Base-by-base conservation (phyloP, 2,888 invertebrate genomes). In the Amphipyra tragopoginis region DNA sequence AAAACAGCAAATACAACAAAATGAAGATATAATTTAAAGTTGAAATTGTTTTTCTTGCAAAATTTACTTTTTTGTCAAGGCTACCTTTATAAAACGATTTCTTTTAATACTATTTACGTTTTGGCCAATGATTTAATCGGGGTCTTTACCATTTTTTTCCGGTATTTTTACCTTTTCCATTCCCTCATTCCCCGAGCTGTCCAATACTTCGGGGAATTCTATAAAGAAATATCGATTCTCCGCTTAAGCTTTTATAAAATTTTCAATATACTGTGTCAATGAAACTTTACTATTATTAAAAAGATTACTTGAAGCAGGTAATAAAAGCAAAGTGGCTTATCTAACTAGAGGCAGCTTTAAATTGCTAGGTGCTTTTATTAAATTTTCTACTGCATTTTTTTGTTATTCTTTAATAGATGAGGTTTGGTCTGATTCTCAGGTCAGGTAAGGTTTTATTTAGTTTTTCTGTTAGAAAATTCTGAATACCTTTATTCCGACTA, bases 281-380 rank as follows among this genome's bases (percentile, higher is more conserved):
- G 8, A 33, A 56, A 56, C 51, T 43, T 59, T 29, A 48, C 38
- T 14, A 45, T 49, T 49, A 39, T 50, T 57, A 40, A 39, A 52
- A 40, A 53, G 44, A 58, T 70, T 71, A 69, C 70, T 56, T 43
- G 21, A 13, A 55, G 64, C 34, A 53, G 52, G 13, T 39, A 54
- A 65, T 79, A 79, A 76, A 77, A 72, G 42, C 54, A 52, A 75
- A 66, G 54, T 58, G 36, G 33, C 36, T 13, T 40, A 38, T 71
- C 45, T 49, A 34, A 63, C 29, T 51, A 49, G 48, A 53, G 14
- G 51, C 26, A 38, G 53, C 59, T 44, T 53, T 42, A 65, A 52
- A 50, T 45, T 40, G 33, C 52, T 9, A 43, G 36, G 13, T 0
- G 29, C 36, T 34, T 59, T 72, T 75, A 74, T 72, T 61, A 75